Conservation (phyloP, 2,888 invertebrate genomes). For the Phaonia tiefii region DNA sequence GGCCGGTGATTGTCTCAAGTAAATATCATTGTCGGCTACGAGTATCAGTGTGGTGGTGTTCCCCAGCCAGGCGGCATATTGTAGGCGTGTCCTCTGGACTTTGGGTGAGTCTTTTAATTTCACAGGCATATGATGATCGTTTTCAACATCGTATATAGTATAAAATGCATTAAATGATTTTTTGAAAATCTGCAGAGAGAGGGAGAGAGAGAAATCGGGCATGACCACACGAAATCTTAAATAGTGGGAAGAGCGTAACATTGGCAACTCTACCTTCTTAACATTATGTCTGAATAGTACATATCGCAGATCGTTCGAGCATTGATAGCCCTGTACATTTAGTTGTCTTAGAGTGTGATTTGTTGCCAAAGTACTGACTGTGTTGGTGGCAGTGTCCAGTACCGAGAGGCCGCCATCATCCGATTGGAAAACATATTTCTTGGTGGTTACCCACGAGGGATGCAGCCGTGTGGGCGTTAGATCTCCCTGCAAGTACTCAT, state of each 20-base stretch:
- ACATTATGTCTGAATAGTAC: conserved; percentile 94
- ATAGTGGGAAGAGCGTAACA: neutral
- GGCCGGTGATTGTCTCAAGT: conserved; percentile 88
- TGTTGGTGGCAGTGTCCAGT: conserved; percentile 89
- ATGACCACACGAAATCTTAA: too few relatives aligned
- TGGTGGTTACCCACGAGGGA: conserved; percentile 90
- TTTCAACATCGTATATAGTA: conserved; percentile 94
- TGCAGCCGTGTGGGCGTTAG: conserved; percentile 87
- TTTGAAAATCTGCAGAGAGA: conserved; percentile 86
- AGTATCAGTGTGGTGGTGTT: conserved; percentile 88
- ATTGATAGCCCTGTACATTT: conserved; percentile 92
- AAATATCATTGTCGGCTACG: conserved; percentile 94
- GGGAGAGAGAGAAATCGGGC: neutral
- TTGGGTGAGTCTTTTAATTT: conserved; percentile 88
- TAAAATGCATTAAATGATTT: conserved; percentile 93
- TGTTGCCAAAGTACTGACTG: conserved; percentile 89
- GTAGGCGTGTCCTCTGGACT: conserved; percentile 87
- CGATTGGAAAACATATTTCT: conserved; percentile 92
- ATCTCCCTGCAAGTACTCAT: conserved; percentile 91
- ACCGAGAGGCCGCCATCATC: conserved; percentile 92
- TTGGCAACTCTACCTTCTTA: conserved; percentile 87
- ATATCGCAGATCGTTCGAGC: conserved; percentile 91
- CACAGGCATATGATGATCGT: conserved; percentile 93
- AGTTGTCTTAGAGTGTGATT: conserved; percentile 93
- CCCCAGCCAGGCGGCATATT: conserved; percentile 92